These are phyloP conservation scores for Diplazon laetatorius DNA, from an alignment of 2,888 invertebrate species.

Conservation along the genomic window DNA sequence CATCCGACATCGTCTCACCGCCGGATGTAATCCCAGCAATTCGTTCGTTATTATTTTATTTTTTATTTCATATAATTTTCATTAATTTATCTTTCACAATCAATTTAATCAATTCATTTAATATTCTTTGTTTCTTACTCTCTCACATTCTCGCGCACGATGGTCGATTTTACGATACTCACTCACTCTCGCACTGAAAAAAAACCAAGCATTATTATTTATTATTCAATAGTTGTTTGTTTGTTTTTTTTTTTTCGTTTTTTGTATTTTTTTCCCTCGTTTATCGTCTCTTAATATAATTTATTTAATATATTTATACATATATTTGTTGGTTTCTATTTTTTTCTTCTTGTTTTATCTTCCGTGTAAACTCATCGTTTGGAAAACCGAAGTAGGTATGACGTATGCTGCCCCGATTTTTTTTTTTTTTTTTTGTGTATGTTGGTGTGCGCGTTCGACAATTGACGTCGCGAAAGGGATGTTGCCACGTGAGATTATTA, in stretches of 20 bases:
- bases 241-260: constrained; percentile 79
- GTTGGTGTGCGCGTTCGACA: too few species aligned
- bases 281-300: constrained; percentile 82
- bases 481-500: too few species aligned
- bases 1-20: constrained; percentile 61
- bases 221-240: constrained; percentile 75
- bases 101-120: too few species aligned
- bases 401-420: constrained; percentile 76
- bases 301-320: constrained; percentile 82
- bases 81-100: constrained; percentile 41
- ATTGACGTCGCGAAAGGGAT: constrained; percentile 60
- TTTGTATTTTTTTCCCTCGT: constrained; percentile 78
- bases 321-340: constrained; percentile 58
- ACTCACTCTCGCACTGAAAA: constrained; percentile 80
- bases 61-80: constrained; percentile 64
- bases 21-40: constrained; percentile 63
- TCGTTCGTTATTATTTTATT: constrained; percentile 44
- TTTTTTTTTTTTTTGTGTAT: constrained; percentile 57
- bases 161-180: constrained; percentile 65
- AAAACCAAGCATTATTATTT: constrained; percentile 83
- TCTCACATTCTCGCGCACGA: constrained; percentile 64
- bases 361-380: constrained; percentile 78
- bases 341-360: constrained; percentile 64
- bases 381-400: constrained; percentile 76
- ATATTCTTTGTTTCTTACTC: constrained; percentile 55